These are phyloP conservation scores for Yponomeuta malinellus DNA, from an alignment of 2,888 invertebrate genomes.

Conservation along the genomic window DNA sequence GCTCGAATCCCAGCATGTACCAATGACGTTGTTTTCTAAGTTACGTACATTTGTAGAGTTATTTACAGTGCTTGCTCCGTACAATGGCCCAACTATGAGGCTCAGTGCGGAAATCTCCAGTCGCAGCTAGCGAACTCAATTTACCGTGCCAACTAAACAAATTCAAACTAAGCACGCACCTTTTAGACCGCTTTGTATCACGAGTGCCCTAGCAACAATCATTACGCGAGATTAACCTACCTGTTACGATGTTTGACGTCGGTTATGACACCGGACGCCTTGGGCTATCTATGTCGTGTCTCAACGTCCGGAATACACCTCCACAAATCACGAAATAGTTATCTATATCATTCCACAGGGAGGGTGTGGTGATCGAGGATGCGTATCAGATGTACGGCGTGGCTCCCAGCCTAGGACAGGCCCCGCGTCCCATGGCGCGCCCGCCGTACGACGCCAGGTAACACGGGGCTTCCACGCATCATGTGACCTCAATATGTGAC, in stretches of 20 bases:
- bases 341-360: constrained; percentile 32
- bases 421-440: constrained; percentile 49
- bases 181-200: too few relatives aligned
- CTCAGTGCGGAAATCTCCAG: too few relatives aligned
- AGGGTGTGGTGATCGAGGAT: constrained; percentile 56
- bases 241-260: background rate
- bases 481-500: background rate
- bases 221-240: background rate
- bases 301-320: background rate
- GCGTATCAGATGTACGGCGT: constrained; percentile 59
- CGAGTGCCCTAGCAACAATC: too few relatives aligned
- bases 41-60: too few relatives aligned
- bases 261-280: background rate
- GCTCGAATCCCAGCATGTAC: too few relatives aligned
- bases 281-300: background rate
- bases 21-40: too few relatives aligned
- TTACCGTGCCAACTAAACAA: too few relatives aligned
- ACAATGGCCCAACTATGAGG: too few relatives aligned
- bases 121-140: too few relatives aligned
- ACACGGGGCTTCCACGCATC: constrained; percentile 14
- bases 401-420: constrained; percentile 40
- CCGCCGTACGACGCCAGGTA: constrained; percentile 63
- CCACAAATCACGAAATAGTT: background rate
- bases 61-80: too few relatives aligned
- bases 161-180: too few relatives aligned